phyloP scores from a whole-genome alignment of 2,888 invertebrate genomes.

The Cinara cedri region DNA sequence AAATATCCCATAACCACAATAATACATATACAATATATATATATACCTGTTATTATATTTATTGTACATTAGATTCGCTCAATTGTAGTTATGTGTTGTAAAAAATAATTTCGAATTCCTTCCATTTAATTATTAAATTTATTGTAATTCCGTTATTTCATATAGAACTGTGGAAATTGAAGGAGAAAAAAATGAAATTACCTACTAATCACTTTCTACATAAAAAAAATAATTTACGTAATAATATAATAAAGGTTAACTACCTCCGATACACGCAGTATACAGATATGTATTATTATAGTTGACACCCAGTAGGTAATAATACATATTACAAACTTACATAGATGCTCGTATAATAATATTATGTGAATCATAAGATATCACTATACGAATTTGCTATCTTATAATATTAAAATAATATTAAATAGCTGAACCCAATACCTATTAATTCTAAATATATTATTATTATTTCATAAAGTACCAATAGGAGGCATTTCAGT shows the following conservation, averaged over 20 bases:
- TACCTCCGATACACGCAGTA: too few species aligned
- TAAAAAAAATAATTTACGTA: conserved; percentile 17
- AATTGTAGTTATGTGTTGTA: conserved; percentile 15
- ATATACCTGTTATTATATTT: conserved; percentile 2
- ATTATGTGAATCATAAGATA: not conserved
- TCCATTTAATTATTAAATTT: conserved; percentile 28
- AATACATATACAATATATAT: not conserved
- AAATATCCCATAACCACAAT: conserved; percentile 2
- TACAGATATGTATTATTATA: not conserved
- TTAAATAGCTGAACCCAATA: too few species aligned
- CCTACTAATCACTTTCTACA: conserved; percentile 38
- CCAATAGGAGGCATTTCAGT: too few species aligned
- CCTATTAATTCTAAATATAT: too few species aligned
- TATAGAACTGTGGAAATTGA: conserved; percentile 28
- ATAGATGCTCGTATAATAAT: too few species aligned
- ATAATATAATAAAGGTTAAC: not conserved
- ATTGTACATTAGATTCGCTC: conserved; percentile 45
- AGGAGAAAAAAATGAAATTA: conserved; percentile 13
- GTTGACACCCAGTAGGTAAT: not conserved
- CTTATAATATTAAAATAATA: too few species aligned
- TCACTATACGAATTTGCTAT: too few species aligned
- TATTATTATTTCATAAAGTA: too few species aligned
- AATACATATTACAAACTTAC: not conserved
- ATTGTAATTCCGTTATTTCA: not conserved
- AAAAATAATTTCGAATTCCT: conserved; percentile 14